Evolutionary conservation across 2,113 vertebrate species (phyloP).

Genomic region (Datnioides undecimradiatus): DNA sequence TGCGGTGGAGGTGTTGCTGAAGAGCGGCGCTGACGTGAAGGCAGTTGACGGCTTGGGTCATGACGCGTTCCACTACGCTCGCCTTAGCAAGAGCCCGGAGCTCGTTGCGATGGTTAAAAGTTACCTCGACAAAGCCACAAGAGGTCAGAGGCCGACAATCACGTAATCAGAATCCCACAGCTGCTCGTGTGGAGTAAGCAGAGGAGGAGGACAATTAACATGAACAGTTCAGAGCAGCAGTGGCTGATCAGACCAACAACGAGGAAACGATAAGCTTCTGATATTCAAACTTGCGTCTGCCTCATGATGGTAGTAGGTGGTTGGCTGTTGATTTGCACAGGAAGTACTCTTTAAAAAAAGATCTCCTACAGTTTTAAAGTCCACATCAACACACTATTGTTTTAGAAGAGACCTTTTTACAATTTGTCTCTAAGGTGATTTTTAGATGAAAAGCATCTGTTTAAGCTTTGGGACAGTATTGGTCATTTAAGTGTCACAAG

Average conservation of each 20-base stretch:
- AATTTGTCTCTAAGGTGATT: not conserved
- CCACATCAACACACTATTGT: not conserved
- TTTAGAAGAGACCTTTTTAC: not conserved
- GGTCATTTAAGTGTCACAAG: not conserved
- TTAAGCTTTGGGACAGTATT: not conserved
- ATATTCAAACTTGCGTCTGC: not conserved
- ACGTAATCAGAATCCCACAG: not conserved
- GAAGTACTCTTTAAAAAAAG: not conserved
- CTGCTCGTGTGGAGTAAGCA: not conserved
- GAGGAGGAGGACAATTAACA: not conserved
- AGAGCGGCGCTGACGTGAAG: conserved; percentile 86
- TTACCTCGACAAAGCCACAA: conserved; percentile 86
- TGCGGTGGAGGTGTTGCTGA: conserved; percentile 93
- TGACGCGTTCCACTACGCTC: conserved; percentile 92
- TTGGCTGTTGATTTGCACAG: not conserved
- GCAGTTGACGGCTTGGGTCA: conserved; percentile 89
- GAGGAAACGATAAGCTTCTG: not conserved
- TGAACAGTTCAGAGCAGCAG: not conserved
- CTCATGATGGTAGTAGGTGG: not conserved
- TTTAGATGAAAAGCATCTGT: not conserved
- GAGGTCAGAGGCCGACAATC: conserved; percentile 83
- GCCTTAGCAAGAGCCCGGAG: conserved; percentile 92
- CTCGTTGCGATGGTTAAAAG: conserved; percentile 88
- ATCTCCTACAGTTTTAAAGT: not conserved
- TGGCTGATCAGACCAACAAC: not conserved